A percentile compares a stretch with the other conserved stretches of the same genome.
These are phyloP conservation scores for Mastomys coucha DNA, from an alignment of 2,113 vertebrate genomes.

Conservation along the genomic window DNA sequence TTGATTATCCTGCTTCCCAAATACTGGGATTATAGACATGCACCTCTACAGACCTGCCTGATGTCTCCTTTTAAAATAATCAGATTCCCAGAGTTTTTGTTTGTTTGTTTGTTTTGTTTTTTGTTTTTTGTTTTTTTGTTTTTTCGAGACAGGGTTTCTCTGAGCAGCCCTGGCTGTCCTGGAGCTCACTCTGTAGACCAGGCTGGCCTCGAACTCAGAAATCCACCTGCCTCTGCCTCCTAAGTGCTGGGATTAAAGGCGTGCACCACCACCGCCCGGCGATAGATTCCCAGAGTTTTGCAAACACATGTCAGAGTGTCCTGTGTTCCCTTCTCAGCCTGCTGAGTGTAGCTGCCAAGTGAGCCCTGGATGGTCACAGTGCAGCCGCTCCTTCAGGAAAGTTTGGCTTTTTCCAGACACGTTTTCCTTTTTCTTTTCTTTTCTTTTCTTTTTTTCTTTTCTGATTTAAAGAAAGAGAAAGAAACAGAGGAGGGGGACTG, in stretches of 20 bases:
- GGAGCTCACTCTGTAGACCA: too few relatives aligned
- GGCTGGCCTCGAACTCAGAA: too few relatives aligned
- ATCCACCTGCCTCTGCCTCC: too few relatives aligned
- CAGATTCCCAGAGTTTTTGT: too few relatives aligned
- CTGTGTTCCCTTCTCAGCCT: not conserved
- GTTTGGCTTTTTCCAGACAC: not conserved
- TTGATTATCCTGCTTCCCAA: not conserved
- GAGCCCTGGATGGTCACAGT: accelerated
- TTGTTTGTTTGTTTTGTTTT: too few relatives aligned
- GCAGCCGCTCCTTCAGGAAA: not conserved
- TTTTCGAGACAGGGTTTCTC: too few relatives aligned
- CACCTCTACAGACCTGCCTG: not conserved
- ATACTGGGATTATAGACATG: not conserved
- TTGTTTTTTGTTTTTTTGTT: too few relatives aligned
- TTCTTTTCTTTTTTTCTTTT: not conserved
- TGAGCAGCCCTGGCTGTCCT: too few relatives aligned
- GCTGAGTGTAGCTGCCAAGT: accelerated
- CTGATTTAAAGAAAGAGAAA: not conserved
- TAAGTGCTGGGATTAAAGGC: too few relatives aligned
- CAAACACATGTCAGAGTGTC: not conserved
- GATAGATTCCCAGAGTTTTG: not conserved
- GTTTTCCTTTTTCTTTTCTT: not conserved
- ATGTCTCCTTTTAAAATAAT: not conserved
- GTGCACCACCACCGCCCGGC: too few relatives aligned
- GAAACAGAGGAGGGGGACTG: not conserved